Conservation (phyloP, 2,113 vertebrate species). For the Procapra przewalskii region DNA sequence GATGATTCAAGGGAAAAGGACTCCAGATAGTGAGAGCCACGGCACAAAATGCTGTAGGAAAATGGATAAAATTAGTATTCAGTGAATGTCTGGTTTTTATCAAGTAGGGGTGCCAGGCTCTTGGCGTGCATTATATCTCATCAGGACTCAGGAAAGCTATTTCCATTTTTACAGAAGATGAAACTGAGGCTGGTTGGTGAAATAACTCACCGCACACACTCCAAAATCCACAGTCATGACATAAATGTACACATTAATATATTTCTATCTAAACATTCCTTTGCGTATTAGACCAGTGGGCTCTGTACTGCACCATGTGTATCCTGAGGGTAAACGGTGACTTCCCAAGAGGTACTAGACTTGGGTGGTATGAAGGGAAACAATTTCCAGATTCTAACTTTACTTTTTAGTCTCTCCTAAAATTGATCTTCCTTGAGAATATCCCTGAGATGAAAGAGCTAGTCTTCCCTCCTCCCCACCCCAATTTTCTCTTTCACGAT, state of each 20-base stretch:
- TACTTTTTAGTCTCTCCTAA: not conserved
- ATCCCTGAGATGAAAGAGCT: not conserved
- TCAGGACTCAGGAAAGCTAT: not conserved
- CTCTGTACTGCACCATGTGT: not conserved
- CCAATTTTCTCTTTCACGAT: not conserved
- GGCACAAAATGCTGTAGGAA: not conserved
- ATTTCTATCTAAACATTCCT: not conserved
- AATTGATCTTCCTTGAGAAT: not conserved
- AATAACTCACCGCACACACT: not conserved
- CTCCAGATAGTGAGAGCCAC: not conserved
- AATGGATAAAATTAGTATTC: not conserved
- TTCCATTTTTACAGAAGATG: not conserved
- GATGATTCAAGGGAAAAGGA: not conserved
- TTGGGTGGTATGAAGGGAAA: not conserved
- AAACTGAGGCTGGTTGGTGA: not conserved
- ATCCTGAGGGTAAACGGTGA: not conserved
- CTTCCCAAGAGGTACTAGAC: not conserved
- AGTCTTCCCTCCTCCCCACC: fast-evolving
- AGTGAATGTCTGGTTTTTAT: not conserved
- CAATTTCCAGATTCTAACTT: not conserved
- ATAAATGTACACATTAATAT: not conserved
- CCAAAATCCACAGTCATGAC: not conserved
- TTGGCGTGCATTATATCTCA: not conserved
- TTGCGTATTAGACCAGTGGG: not conserved
- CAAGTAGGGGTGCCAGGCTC: not conserved